Conservation (phyloP, 2,113 vertebrate genomes). For the Sturnus vulgaris region DNA sequence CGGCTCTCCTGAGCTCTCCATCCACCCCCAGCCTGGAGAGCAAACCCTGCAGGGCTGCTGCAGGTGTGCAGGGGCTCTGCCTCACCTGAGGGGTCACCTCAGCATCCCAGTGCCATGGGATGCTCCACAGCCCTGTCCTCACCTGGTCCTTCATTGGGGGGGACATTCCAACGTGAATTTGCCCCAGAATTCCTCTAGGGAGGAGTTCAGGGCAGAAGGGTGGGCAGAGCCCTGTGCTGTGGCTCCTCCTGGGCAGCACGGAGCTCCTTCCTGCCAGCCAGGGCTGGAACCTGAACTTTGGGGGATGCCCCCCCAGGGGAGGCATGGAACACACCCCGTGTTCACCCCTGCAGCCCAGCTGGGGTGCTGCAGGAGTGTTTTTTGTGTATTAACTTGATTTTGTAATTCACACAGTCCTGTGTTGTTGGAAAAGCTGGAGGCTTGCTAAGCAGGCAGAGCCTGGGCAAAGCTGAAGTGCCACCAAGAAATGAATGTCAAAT, state of each 20-base stretch:
- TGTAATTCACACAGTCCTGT: background rate
- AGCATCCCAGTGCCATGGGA: background rate
- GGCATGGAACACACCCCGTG: background rate
- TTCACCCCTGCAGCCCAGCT: background rate
- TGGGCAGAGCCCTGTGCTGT: background rate
- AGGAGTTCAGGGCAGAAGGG: background rate
- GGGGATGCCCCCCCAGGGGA: background rate
- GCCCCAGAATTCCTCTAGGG: background rate
- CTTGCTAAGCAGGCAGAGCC: background rate
- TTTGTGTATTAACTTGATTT: background rate
- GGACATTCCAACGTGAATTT: background rate
- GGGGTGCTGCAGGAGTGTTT: background rate
- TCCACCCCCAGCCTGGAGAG: background rate
- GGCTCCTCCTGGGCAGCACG: background rate
- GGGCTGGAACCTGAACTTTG: background rate
- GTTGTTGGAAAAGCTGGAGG: background rate
- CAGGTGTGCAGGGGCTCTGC: background rate
- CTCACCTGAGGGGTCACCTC: background rate
- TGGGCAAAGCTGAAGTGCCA: background rate
- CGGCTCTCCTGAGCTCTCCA: background rate
- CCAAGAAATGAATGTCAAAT: background rate
- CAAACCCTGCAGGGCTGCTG: background rate
- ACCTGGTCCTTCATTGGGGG: background rate
- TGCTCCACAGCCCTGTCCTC: background rate
- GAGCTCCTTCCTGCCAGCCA: background rate